Percentiles rank a stretch among this genome's conserved stretches.
phyloP scores from a whole-genome alignment of 2,888 invertebrate species.

The Agonopterix subpropinquella region DNA sequence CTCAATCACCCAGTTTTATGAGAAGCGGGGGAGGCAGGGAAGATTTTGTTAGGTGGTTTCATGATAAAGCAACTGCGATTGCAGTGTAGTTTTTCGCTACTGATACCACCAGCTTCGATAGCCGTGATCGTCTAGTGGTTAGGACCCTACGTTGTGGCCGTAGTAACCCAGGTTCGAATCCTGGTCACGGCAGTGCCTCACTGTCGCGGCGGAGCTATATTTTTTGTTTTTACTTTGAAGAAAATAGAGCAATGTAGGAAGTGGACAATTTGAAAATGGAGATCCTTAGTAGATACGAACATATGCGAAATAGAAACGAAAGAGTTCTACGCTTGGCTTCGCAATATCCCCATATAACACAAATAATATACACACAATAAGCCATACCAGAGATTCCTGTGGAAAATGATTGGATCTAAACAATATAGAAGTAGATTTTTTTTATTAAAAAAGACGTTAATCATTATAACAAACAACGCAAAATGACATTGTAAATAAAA shows the following conservation, averaged over 20 bases:
- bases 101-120: slow-evolving; percentile 7
- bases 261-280: no score
- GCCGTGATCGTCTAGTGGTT: slow-evolving; percentile 81
- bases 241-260: no score
- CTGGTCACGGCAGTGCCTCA: slow-evolving; percentile 71
- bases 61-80: neutral
- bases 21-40: slow-evolving; percentile 12
- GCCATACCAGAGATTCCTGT: no score
- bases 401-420: no score
- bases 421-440: no score
- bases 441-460: no score
- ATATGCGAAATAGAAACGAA: no score
- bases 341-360: no score
- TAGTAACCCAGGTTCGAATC: slow-evolving; percentile 80
- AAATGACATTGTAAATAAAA: neutral
- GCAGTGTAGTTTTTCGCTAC: neutral
- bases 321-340: no score
- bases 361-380: no score
- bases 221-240: neutral
- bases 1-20: slow-evolving; percentile 4
- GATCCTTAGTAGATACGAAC: no score
- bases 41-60: slow-evolving; percentile 3
- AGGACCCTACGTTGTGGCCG: slow-evolving; percentile 82
- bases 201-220: slow-evolving; percentile 6
- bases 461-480: no score